Base-by-base conservation (phyloP, 1,140 invertebrate species). In the Bombus balteatus region DNA sequence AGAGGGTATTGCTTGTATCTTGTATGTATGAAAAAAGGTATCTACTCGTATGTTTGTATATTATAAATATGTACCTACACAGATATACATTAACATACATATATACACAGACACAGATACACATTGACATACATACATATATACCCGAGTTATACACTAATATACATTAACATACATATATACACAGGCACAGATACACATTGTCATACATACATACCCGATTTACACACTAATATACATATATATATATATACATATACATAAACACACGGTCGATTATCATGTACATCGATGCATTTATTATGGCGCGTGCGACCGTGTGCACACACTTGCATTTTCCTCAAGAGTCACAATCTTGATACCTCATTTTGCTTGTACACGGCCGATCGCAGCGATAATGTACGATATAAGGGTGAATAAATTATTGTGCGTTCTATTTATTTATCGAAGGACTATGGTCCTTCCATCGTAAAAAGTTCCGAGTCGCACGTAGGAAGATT, bases 391-490 rank as follows among this genome's bases (percentile, higher is more conserved):
- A 39, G 37, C 75, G 43, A 88, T n/a, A 13, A 41, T 89, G 86
- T 91, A 90, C 70, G 83, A 90, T 84, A 88, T 18, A 75, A 34
- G 41, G 47, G 53, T 77, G 66, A 68, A 91, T 92, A 91, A 92
- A 90, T 92, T 91, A 91, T 92, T 91, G 83, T 91, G 85, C 84
- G 89, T 87, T 78, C 70, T 92, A 92, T 92, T 92, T 92, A 92
- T 92, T 92, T 90, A 89, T 76, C 87, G 68, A 22, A 34, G 28
- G 47, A 22, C 74, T 68, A 25, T 25, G 28, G 12, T 9, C n/a
- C 65, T 70, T 47, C 34, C 34, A 62, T 13, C 22, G 12, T 9
- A 22, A 22, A 65, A 41, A 43, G 25, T n/a, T 41, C 28, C 76
- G 53, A 43, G 32, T n/a, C 25, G 5, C 13, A 39, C 28, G 13